Evolutionary conservation across 2,888 invertebrate genomes (phyloP).

Genomic region (Tenthredo notha): DNA sequence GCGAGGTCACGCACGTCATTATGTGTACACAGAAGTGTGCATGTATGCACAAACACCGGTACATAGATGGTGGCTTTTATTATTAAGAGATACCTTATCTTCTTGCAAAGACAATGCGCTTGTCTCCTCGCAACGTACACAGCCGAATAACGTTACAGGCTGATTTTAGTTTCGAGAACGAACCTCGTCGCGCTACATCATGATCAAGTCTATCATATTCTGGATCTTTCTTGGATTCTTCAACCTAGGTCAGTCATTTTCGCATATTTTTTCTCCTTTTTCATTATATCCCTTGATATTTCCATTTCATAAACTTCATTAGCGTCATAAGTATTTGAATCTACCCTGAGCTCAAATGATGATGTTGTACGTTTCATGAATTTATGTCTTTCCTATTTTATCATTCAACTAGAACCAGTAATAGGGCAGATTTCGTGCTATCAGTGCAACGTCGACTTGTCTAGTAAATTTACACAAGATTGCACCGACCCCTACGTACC

Average conservation of each 20-base stretch:
- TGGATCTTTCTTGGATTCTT: conserved; percentile 22
- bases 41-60: conserved; percentile 18
- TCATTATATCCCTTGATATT: not conserved
- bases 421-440: conserved; percentile 67
- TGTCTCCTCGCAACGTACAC: conserved; percentile 27
- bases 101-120: conserved; percentile 53
- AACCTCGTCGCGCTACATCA: not conserved
- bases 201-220: not conserved
- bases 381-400: not conserved
- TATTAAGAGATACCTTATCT: conserved; percentile 66
- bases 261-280: not conserved
- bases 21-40: not conserved
- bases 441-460: conserved; percentile 65
- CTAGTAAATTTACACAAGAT: conserved; percentile 56
- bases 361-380: not conserved
- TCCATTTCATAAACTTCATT: not conserved
- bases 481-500: conserved; percentile 70
- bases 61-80: conserved; percentile 53
- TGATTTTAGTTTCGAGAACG: conserved; percentile 4
- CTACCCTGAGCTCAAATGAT: too few relatives aligned
- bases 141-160: conserved; percentile 21
- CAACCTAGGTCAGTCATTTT: conserved; percentile 3
- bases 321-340: not conserved
- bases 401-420: not conserved
- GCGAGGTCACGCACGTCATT: conserved; percentile 19